Base-by-base conservation (phyloP, 1,140 invertebrate species). In the Meloidogyne floridensis region DNA sequence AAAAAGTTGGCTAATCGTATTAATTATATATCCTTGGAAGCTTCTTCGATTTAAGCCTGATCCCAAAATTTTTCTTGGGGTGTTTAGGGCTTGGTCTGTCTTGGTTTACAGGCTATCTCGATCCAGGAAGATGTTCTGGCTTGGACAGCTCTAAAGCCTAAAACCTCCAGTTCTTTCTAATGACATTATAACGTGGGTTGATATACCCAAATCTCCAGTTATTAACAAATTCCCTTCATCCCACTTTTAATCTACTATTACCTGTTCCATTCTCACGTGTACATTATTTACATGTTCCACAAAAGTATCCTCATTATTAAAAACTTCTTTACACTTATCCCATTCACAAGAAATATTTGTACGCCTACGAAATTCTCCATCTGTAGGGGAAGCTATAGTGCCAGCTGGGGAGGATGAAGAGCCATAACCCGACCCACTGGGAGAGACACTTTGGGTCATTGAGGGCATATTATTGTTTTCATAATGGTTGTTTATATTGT, bases 281-380 rank as follows among this genome's bases (percentile, higher is more conserved):
- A 65, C n/a, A 32, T 79, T 72, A 71, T 79, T 79, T 18, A 79
- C 77, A 47, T 79, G 77, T 51, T 79, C 77, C 18, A 79, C 77
- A 71, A 79, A 79, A 13, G 54, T 69, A n/a, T 79, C 72, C 13
- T 79, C 77, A 20, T 65, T 79, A 51, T 43, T 71, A 51, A 79
- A 79, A 18, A 69, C 18, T 65, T 79, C 77, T 54, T 15, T 51
- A 53, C 77, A 79, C 47, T 51, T 42, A n/a, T 69, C 47, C 77
- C 77, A 79, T 42, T 65, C 65, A 47, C 77, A 79, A 65, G 5
- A 65, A 7, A 65, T 65, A 65, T 65, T 65, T 7, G 59, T 65
- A 7, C 59, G 15, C n/a, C 59, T 65, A n/a, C 15, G 59, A n/a
- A 65, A 65, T 65, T 65, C 59, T 65, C 59, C 59, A 4, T 65